phyloP scores from a whole-genome alignment of 2,797 vertebrate genomes.

The Protosalanx chinensis region DNA sequence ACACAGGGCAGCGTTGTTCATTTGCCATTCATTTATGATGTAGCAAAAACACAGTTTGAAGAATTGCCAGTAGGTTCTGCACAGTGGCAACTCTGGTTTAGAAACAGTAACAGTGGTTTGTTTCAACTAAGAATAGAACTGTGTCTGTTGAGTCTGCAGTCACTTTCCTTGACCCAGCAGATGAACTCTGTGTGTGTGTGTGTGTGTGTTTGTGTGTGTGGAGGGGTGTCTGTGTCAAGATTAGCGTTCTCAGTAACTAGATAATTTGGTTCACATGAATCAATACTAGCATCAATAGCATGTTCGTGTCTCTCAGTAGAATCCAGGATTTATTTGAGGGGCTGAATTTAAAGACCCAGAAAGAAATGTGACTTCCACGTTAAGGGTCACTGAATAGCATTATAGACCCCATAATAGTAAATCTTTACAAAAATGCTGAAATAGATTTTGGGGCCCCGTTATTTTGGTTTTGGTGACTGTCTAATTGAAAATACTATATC shows the following conservation, averaged over 20 bases:
- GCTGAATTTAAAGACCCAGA: constrained; percentile 72
- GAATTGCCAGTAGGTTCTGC: not conserved
- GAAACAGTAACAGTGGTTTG: not conserved
- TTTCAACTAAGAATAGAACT: not conserved
- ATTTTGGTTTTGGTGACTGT: constrained; percentile 7
- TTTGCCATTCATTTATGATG: not conserved
- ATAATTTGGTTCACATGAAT: constrained; percentile 80
- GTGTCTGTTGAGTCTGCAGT: not conserved
- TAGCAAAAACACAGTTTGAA: not conserved
- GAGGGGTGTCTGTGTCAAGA: constrained; percentile 64
- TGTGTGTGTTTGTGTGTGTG: too few relatives aligned
- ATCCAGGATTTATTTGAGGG: constrained; percentile 70
- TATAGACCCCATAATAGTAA: constrained; percentile 66
- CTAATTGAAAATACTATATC: constrained; percentile 34
- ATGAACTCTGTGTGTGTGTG: not conserved
- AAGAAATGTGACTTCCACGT: constrained; percentile 75
- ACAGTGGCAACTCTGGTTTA: not conserved
- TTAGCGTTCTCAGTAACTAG: constrained; percentile 71
- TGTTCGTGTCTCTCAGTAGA: constrained; percentile 66
- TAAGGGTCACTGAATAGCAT: constrained; percentile 78
- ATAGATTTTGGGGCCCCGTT: constrained; percentile 49
- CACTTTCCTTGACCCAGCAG: not conserved
- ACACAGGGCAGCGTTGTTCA: too few relatives aligned
- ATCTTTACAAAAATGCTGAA: constrained; percentile 53
- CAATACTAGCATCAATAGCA: constrained; percentile 73